phyloP scores from a whole-genome alignment of 2,113 vertebrate genomes.

The Mionectes macconnelli region DNA sequence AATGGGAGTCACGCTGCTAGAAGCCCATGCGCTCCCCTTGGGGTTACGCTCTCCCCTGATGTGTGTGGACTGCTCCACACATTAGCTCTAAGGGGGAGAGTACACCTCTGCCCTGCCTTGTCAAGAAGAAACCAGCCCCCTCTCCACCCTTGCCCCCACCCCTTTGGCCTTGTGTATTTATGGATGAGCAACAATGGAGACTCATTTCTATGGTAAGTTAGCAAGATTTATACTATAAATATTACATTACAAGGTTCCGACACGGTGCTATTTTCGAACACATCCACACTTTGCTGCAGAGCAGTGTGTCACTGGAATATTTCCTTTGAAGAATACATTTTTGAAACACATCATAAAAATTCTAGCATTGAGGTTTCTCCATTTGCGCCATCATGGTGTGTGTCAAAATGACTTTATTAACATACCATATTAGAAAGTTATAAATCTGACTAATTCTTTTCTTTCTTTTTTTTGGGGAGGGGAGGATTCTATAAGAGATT shows the following conservation, averaged over 20 bases:
- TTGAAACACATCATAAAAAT: conserved; percentile 47
- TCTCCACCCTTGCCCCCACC: neutral
- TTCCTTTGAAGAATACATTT: conserved; percentile 23
- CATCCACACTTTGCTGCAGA: conserved; percentile 23
- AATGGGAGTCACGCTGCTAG: neutral
- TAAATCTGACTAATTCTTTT: neutral
- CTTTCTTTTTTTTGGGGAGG: neutral
- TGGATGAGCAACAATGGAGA: conserved; percentile 24
- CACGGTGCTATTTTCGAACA: neutral
- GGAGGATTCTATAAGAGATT: neutral
- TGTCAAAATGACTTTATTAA: conserved; percentile 41
- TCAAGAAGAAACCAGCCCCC: neutral
- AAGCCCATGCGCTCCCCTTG: neutral
- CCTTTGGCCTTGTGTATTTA: conserved; percentile 34
- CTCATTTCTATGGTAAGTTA: conserved; percentile 52
- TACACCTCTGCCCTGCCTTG: conserved; percentile 14
- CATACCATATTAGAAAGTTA: conserved; percentile 24
- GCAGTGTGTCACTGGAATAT: conserved; percentile 9
- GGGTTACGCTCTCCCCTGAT: neutral
- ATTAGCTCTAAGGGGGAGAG: neutral
- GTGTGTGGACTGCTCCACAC: neutral
- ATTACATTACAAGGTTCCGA: conserved; percentile 29
- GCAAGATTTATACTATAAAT: conserved; percentile 48
- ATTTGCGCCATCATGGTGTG: neutral
- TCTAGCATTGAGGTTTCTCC: neutral